Evolutionary conservation across 1,140 invertebrate species (phyloP).

Genomic region (Drosophila mayri): DNA sequence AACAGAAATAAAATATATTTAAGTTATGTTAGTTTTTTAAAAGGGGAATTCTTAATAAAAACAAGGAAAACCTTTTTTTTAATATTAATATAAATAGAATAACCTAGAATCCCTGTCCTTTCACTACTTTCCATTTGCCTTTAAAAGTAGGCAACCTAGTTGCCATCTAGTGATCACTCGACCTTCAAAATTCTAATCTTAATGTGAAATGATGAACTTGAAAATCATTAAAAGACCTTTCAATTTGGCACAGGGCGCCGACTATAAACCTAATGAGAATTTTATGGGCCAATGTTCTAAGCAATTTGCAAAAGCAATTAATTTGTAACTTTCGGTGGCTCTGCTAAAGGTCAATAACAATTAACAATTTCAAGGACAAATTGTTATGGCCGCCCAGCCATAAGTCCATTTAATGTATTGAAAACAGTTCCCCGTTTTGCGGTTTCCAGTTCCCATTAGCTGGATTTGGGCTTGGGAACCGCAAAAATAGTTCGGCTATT

Average conservation of each 20-base stretch:
- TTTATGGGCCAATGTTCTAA: slow-evolving; percentile 52
- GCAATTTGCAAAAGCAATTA: slow-evolving; percentile 48
- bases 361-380: slow-evolving; percentile 41
- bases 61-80: too few relatives aligned
- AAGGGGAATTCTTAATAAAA: background rate
- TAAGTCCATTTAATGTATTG: slow-evolving; percentile 5
- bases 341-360: slow-evolving; percentile 61
- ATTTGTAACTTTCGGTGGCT: slow-evolving; percentile 42
- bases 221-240: slow-evolving; percentile 31
- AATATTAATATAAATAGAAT: background rate
- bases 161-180: background rate
- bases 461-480: slow-evolving; percentile 23
- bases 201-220: slow-evolving; percentile 5
- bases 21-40: background rate
- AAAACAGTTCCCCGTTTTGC: slow-evolving; percentile 21
- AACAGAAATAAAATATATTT: background rate
- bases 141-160: slow-evolving; percentile 41
- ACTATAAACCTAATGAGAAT: slow-evolving; percentile 48
- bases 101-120: too few relatives aligned
- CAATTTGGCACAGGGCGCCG: slow-evolving; percentile 19
- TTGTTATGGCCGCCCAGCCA: slow-evolving; percentile 30
- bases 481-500: slow-evolving; percentile 22
- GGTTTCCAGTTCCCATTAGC: slow-evolving; percentile 37
- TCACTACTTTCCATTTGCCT: background rate
- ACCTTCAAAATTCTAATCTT: background rate